These are phyloP conservation scores for Chrysodeixis includens DNA, from an alignment of 2,888 invertebrate genomes.

Conservation along the genomic window DNA sequence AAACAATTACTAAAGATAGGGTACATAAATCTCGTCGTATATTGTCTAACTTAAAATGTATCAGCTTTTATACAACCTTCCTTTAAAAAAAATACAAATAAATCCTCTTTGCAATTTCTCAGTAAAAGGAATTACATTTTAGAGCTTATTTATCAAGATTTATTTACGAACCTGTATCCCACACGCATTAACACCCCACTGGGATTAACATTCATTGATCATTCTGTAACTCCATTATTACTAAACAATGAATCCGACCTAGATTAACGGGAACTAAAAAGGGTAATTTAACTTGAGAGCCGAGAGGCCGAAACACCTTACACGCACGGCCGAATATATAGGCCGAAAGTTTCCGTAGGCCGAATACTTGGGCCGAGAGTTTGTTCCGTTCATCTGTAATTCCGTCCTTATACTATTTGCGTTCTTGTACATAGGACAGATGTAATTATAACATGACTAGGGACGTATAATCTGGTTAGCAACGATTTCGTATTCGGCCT, in stretches of 20 bases:
- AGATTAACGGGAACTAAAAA: slow-evolving; percentile 2
- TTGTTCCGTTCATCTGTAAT: not conserved
- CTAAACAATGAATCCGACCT: not conserved
- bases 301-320: not conserved
- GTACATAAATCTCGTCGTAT: too few relatives aligned
- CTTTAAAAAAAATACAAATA: too few relatives aligned
- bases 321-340: not conserved
- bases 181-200: not conserved
- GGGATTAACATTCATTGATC: not conserved
- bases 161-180: not conserved
- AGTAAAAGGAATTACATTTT: too few relatives aligned
- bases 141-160: not conserved
- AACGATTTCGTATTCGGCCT: too few relatives aligned
- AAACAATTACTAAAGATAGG: too few relatives aligned
- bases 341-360: not conserved
- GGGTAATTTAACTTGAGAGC: not conserved
- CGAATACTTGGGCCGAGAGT: not conserved
- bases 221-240: not conserved
- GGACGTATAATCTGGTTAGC: too few relatives aligned
- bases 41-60: too few relatives aligned
- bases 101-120: too few relatives aligned
- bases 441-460: too few relatives aligned
- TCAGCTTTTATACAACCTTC: too few relatives aligned
- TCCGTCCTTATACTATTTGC: not conserved
- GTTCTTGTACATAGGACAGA: not conserved